Conservation (phyloP, 2,113 vertebrate species). For the Hylia prasina region DNA sequence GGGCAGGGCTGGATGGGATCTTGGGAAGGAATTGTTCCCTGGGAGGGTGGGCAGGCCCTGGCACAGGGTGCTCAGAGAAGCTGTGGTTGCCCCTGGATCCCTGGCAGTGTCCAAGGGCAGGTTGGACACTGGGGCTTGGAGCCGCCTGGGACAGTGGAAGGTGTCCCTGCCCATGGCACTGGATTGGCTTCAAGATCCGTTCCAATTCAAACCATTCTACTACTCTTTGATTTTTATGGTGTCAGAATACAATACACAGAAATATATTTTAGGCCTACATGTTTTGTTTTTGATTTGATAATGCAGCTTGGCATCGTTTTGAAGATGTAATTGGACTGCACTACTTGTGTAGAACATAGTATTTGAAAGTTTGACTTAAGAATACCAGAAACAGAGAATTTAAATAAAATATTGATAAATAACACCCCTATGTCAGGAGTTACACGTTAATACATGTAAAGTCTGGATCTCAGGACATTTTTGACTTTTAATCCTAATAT, state of each 20-base stretch:
- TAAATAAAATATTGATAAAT: background rate
- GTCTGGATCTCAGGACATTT: background rate
- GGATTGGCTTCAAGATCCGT: accelerated
- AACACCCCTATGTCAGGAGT: background rate
- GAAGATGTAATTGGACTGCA: background rate
- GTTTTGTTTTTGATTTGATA: background rate
- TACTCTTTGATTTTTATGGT: background rate
- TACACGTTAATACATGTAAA: background rate
- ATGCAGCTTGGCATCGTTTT: background rate
- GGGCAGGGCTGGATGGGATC: background rate
- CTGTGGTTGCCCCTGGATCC: background rate
- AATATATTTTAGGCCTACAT: background rate
- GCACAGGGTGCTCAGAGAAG: background rate
- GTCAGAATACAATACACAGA: background rate
- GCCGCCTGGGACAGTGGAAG: background rate
- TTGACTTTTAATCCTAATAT: background rate
- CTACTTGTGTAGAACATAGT: background rate
- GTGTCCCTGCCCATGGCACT: background rate
- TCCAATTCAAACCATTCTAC: background rate
- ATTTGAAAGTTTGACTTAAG: background rate
- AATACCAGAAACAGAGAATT: background rate
- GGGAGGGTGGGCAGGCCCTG: background rate
- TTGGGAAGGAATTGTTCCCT: background rate
- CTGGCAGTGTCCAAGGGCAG: background rate
- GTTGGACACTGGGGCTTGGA: background rate